Base-by-base conservation (phyloP, 2,888 invertebrate species). In the Lutraria lutraria region DNA sequence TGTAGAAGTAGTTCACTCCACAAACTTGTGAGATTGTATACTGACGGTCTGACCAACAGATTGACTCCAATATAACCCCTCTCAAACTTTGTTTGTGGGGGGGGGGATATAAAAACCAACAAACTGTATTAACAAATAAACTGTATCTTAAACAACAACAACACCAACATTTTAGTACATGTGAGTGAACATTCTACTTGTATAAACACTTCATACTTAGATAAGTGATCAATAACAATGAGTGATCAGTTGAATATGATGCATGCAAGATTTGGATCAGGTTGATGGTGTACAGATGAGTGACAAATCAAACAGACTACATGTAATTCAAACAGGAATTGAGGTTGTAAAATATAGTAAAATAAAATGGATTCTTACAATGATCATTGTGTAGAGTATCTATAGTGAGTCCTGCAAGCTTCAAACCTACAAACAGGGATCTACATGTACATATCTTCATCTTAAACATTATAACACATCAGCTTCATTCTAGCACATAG, bases 401-500 rank as follows among this genome's bases (percentile, higher is more conserved):
- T 29, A 88, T 43, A 63, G 87, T 80, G 83, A 88, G 83, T 88
- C 87, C 87, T 60, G 87, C 87, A 83, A 88, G 80, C 83, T 83
- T 83, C 87, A 88, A 83, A 88, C 87, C 87, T 88, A 88, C 68
- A 88, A n/a, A 76, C 76, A 76, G 29, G 1, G 31, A 80, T 54
- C 79, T 72, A 56, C 25, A 79, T 85, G 53, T 81, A 53, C 54
- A 54, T n/a, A 81, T 13, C 76, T 52, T 13, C 53, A 81, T 81
- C 19, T 79, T 34, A 52, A 31, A 68, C 63, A 68, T 12, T 68
- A 25, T 68, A n/a, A 68, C n/a, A 68, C 25, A 68, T 25, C 8
- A 0, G 63, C 63, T 68, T 25, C 25, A 68, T 6, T 68, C 2
- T n/a, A 13, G n/a, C n/a, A 68, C 63, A n/a, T 25, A 25, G 63